Evolutionary conservation across 2,113 vertebrate species (phyloP).

Genomic region (Dendrocopos noguchii): DNA sequence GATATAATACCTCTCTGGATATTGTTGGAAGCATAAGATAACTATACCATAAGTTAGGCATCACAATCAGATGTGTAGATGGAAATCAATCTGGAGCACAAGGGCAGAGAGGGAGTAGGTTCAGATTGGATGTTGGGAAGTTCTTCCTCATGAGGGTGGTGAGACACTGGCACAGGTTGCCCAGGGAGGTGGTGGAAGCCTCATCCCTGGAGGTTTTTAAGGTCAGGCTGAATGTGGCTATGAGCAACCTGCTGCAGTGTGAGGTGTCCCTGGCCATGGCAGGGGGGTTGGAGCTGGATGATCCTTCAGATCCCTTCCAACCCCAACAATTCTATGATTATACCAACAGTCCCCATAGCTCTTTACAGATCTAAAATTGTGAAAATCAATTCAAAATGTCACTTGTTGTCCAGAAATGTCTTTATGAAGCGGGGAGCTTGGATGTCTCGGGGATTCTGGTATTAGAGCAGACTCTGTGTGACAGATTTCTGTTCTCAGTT

Average conservation of each 20-base stretch:
- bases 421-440: not conserved
- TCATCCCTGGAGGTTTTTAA: too few relatives aligned
- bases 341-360: not conserved
- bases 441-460: not conserved
- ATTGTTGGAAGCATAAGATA: not conserved
- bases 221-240: too few relatives aligned
- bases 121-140: too few relatives aligned
- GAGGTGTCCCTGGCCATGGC: too few relatives aligned
- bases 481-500: not conserved
- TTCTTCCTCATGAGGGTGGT: too few relatives aligned
- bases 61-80: not conserved
- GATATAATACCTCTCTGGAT: not conserved
- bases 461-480: accelerated
- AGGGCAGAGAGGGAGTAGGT: not conserved
- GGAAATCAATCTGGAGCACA: not conserved
- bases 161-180: too few relatives aligned
- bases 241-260: too few relatives aligned
- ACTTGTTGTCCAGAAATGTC: not conserved
- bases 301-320: too few relatives aligned
- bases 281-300: too few relatives aligned
- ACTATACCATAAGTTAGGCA: not conserved
- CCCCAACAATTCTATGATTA: not conserved
- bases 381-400: not conserved
- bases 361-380: not conserved
- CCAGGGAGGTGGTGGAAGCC: too few relatives aligned